Evolutionary conservation across 2,113 vertebrate species (phyloP), one percentile per base, ranked within the genome.

Genomic region (Sigmodon hispidus): DNA sequence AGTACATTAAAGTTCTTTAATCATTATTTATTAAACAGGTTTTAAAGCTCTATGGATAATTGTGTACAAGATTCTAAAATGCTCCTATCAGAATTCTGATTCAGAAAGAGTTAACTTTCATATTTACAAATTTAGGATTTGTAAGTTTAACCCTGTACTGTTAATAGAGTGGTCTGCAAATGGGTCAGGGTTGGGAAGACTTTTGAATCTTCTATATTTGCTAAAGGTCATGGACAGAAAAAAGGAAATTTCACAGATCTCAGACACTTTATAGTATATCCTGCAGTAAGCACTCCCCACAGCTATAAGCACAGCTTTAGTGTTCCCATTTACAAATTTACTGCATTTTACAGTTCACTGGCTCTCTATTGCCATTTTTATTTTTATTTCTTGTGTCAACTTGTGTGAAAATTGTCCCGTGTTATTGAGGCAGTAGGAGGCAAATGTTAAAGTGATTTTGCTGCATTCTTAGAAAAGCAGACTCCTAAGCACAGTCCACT

Each of bases 331-430:
- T 97, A 89, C 77, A 90, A 85, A 67, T 93, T 40, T 87, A 91
- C 95, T 91, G 31, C 80, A 87, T 95, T 97, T 98, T 67, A 48
- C 86, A 97, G 90, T 77, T 24, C 88, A 96, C 36, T 3, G 61
- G 59, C 61, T 96, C 94, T 81, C 59, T 87, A 94, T 59, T 65
- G 85, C 21, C 80, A 67, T 96, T 95, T 96, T 96, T 96, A 97
- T 96, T 97, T 97, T 97, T 96, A 94, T 85, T 86, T 97, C 93
- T 55, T 95, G 19, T 87, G 88, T 93, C 93, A 97, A 89, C 90
- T 57, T 92, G 22, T 89, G 89, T 94, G 94, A 96, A 98, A 98
- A 96, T 95, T 79, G 83, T 96, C 94, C 93, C 40, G 40, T 94
- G 95, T 95, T 92, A 88, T 73, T 87, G 15, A 94, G 52, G 80